Percentiles rank a stretch among this genome's conserved stretches.
Evolutionary conservation across 1,140 invertebrate genomes (phyloP).

Genomic region (Mamestra configurata): DNA sequence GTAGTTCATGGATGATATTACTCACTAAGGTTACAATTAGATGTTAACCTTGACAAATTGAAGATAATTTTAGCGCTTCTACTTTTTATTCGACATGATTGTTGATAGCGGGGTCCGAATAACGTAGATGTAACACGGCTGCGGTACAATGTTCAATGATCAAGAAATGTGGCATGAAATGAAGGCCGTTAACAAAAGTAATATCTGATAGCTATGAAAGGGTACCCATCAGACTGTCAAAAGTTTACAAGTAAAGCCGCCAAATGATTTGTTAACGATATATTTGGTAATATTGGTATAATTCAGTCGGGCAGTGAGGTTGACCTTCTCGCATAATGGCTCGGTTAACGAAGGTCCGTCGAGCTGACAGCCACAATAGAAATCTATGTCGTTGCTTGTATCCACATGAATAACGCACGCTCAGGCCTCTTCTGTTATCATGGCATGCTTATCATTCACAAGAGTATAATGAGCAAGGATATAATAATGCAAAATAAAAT

Average conservation of each 20-base stretch:
- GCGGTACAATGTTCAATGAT: constrained; percentile 11
- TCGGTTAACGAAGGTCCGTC: constrained; percentile 45
- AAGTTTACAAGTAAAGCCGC: constrained; percentile 3
- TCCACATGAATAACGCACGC: constrained; percentile 32
- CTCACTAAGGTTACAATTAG: constrained; percentile 31
- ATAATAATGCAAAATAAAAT: background rate
- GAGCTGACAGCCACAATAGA: constrained; percentile 36
- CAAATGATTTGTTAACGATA: constrained; percentile 37
- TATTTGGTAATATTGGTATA: constrained; percentile 38
- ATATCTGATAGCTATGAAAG: constrained; percentile 27
- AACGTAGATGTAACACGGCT: constrained; percentile 23
- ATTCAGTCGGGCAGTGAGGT: constrained; percentile 22
- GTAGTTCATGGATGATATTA: constrained; percentile 30
- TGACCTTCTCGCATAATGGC: constrained; percentile 53
- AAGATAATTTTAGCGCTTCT: constrained; percentile 37
- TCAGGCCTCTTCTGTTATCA: constrained; percentile 24
- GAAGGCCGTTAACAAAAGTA: constrained; percentile 31
- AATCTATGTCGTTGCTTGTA: constrained; percentile 31
- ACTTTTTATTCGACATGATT: constrained; percentile 40
- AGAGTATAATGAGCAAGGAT: constrained; percentile 15
- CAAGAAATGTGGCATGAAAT: constrained; percentile 39
- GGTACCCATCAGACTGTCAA: background rate
- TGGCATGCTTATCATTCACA: constrained; percentile 32
- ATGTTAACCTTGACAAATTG: constrained; percentile 45
- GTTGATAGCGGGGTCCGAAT: constrained; percentile 12